phyloP scores from a whole-genome alignment of 1,140 invertebrate species.

The Dinoponera quadriceps region DNA sequence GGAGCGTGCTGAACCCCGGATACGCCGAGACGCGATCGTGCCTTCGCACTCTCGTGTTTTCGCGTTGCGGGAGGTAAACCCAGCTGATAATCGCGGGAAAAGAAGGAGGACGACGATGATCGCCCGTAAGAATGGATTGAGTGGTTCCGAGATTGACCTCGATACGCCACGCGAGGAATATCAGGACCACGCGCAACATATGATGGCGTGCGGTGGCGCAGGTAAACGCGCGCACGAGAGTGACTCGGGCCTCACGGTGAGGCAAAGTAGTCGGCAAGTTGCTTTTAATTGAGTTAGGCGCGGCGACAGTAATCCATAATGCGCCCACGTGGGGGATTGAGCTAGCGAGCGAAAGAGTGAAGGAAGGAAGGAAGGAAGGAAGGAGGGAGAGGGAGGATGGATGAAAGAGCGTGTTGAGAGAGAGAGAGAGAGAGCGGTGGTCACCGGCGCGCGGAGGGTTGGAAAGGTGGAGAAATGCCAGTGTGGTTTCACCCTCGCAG shows the following conservation, averaged over 20 bases:
- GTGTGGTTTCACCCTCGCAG: slow-evolving; percentile 13
- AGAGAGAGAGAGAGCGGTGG: not conserved
- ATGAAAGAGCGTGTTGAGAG: not conserved
- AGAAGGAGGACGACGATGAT: slow-evolving; percentile 4
- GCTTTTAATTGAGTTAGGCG: slow-evolving; percentile 56
- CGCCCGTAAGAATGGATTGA: slow-evolving; percentile 35
- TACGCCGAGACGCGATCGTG: too few relatives aligned
- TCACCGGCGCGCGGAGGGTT: not conserved
- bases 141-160: slow-evolving; percentile 31
- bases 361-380: too few relatives aligned
- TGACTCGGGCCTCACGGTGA: slow-evolving; percentile 23
- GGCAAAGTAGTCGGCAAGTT: slow-evolving; percentile 52
- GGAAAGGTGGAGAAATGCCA: slow-evolving; percentile 3
- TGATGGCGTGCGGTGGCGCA: not conserved
- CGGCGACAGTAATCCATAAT: slow-evolving; percentile 58
- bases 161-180: slow-evolving; percentile 33
- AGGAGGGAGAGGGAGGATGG: not conserved
- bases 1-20: too few relatives aligned
- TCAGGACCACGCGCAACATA: not conserved
- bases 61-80: not conserved
- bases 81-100: not conserved
- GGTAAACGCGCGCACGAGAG: not conserved
- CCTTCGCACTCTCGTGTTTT: too few relatives aligned
- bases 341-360: slow-evolving; percentile 6
- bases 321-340: not conserved